Percentiles rank a stretch among this genome's conserved stretches.
These are phyloP conservation scores for Laothoe populi DNA, from an alignment of 2,888 invertebrate species.

Conservation along the genomic window DNA sequence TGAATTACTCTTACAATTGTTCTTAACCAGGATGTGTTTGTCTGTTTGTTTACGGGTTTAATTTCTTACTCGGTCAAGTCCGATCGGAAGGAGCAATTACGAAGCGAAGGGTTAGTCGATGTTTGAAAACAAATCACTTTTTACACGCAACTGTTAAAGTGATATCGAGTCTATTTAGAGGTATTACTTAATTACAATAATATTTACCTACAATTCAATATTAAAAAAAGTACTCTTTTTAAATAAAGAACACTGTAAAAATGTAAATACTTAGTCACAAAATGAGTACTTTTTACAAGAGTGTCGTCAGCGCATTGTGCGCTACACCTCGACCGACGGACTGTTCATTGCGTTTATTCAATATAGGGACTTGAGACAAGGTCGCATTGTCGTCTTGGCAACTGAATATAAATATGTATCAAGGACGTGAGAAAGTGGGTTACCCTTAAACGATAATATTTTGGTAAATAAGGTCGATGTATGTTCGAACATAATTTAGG, in stretches of 20 bases:
- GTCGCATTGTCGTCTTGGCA: slow-evolving; percentile 59
- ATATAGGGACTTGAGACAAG: slow-evolving; percentile 46
- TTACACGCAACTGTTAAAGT: not conserved
- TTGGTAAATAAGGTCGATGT: slow-evolving; percentile 6
- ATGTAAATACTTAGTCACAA: not conserved
- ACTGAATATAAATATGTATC: slow-evolving; percentile 44
- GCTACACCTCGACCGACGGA: slow-evolving; percentile 29
- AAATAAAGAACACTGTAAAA: no score
- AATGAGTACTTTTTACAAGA: not conserved
- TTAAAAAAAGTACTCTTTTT: no score
- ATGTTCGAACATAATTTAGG: not conserved
- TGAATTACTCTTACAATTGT: not conserved
- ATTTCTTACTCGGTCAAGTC: not conserved
- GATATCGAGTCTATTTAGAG: not conserved
- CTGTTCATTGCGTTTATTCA: slow-evolving; percentile 40
- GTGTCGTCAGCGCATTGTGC: slow-evolving; percentile 6
- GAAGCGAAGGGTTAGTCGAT: slow-evolving; percentile 6
- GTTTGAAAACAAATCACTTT: slow-evolving; percentile 1
- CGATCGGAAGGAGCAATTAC: slow-evolving; percentile 2
- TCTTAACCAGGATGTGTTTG: not conserved
- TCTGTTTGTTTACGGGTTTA: slow-evolving; percentile 3
- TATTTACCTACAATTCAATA: no score
- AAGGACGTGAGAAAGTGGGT: slow-evolving; percentile 42
- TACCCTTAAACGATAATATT: slow-evolving; percentile 1
- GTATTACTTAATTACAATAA: not conserved